These are phyloP conservation scores for Plotosus lineatus DNA, from an alignment of 2,113 vertebrate species.

Conservation along the genomic window DNA sequence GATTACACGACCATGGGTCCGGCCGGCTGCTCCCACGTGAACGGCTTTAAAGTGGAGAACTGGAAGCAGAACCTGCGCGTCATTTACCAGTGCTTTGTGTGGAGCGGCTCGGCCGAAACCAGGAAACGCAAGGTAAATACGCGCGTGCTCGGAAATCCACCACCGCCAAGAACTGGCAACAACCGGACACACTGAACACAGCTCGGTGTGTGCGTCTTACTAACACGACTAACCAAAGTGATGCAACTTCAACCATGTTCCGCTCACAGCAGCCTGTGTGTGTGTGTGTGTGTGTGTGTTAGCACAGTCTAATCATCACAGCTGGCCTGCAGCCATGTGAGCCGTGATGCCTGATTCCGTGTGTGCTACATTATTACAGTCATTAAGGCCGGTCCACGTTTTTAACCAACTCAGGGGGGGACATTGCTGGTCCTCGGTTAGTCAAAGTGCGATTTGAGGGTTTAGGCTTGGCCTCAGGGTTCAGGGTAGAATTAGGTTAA, in stretches of 20 bases:
- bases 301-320: neutral
- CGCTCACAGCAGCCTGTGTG: neutral
- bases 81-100: constrained; percentile 97
- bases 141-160: neutral
- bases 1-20: constrained; percentile 80
- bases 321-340: neutral
- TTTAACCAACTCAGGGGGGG: no score
- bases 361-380: no score
- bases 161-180: neutral
- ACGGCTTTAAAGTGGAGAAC: constrained; percentile 95
- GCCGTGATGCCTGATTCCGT: neutral
- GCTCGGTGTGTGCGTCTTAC: neutral
- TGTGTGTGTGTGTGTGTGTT: neutral
- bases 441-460: no score
- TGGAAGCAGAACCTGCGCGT: constrained; percentile 97
- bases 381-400: no score
- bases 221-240: neutral
- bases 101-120: constrained; percentile 92
- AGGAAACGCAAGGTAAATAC: constrained; percentile 91
- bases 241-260: neutral
- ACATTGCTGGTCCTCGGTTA: no score
- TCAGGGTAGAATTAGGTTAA: no score
- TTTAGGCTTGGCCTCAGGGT: no score
- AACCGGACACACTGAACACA: neutral
- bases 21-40: constrained; percentile 92